Evolutionary conservation across 2,113 vertebrate genomes (phyloP).

Genomic region (Catharus bicknelli): DNA sequence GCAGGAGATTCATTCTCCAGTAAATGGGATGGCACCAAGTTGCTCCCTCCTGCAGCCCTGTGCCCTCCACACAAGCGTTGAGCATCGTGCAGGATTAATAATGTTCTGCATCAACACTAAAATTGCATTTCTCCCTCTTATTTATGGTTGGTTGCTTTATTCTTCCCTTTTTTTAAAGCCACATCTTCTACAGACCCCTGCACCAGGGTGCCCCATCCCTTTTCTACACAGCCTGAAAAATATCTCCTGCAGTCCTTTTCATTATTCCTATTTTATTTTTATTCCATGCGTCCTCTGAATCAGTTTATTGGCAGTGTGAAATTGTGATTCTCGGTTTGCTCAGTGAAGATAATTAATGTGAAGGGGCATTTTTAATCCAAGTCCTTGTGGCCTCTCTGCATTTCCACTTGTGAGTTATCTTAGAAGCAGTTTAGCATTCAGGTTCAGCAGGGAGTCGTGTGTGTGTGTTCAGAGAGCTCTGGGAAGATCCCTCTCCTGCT

Average conservation of each 20-base stretch:
- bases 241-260: accelerated
- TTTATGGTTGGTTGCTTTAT: background rate
- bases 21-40: background rate
- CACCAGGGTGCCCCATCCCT: background rate
- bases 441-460: background rate
- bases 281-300: accelerated
- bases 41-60: background rate
- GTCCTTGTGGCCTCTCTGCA: background rate
- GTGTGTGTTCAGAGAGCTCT: background rate
- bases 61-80: background rate
- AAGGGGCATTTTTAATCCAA: background rate
- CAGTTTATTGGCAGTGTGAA: background rate
- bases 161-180: background rate
- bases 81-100: background rate
- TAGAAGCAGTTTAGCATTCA: background rate
- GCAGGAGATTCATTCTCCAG: background rate
- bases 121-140: background rate
- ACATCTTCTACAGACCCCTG: accelerated
- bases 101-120: accelerated
- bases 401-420: background rate
- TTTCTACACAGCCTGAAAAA: background rate
- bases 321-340: background rate
- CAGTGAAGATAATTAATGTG: background rate
- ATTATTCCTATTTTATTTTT: background rate
- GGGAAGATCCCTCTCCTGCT: background rate